Percentiles rank a stretch among this genome's conserved stretches.
phyloP scores from a whole-genome alignment of 2,888 invertebrate genomes.

The Ophion obscuratus region DNA sequence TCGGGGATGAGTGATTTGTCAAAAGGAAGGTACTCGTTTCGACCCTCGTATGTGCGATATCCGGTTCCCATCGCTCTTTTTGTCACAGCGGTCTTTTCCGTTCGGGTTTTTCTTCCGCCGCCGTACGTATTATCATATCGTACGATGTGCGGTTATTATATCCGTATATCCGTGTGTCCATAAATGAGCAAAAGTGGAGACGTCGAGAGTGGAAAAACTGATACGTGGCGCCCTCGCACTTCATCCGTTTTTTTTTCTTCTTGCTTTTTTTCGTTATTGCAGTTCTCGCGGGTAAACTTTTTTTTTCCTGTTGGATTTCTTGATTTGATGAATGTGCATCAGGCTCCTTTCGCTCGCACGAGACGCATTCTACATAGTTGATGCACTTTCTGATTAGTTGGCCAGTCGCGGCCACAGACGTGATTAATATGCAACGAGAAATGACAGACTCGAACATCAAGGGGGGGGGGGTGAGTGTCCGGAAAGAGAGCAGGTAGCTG shows the following conservation, averaged over 20 bases:
- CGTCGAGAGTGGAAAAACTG: constrained; percentile 27
- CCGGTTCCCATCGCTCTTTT: constrained; percentile 41
- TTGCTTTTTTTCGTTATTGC: constrained; percentile 18
- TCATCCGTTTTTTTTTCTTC: constrained; percentile 8
- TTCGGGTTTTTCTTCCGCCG: constrained; percentile 32
- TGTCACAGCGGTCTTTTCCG: constrained; percentile 14
- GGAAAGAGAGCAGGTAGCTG: constrained; percentile 7
- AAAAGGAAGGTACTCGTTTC: constrained; percentile 8
- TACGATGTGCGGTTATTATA: not conserved
- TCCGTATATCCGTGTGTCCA: not conserved
- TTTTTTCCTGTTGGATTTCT: constrained; percentile 70
- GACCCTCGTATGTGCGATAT: constrained; percentile 27
- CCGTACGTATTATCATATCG: constrained; percentile 26
- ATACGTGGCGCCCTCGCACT: constrained; percentile 12
- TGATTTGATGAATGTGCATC: constrained; percentile 77
- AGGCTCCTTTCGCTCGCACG: constrained; percentile 26
- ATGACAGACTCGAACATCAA: constrained; percentile 55
- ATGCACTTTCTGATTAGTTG: constrained; percentile 65
- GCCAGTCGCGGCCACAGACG: constrained; percentile 61
- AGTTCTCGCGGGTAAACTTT: constrained; percentile 24
- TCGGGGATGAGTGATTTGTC: constrained; percentile 20
- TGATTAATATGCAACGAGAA: constrained; percentile 80
- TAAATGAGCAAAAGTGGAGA: not conserved
- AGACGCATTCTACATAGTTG: constrained; percentile 25
- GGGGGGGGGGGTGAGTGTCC: constrained; percentile 23